These are phyloP conservation scores for Drosophila falleni DNA, from an alignment of 2,888 invertebrate species.

Conservation along the genomic window DNA sequence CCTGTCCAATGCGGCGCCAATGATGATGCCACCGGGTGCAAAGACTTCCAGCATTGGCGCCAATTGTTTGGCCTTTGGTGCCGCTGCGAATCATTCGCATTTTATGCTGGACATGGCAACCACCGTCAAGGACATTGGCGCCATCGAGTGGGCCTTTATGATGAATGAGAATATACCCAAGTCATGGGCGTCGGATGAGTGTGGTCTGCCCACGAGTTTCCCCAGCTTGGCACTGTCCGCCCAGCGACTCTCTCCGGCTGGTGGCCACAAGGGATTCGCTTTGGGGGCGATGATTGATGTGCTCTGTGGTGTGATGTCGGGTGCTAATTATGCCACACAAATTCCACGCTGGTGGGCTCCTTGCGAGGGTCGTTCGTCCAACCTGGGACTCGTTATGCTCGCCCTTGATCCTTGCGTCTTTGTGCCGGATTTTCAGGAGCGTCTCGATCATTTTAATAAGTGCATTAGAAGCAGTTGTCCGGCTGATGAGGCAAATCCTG, in stretches of 20 bases:
- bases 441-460: conserved; percentile 54
- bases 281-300: conserved; percentile 58
- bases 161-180: conserved; percentile 47
- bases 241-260: conserved; percentile 50
- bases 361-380: conserved; percentile 3
- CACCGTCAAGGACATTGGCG: conserved; percentile 48
- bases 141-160: conserved; percentile 51
- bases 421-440: conserved; percentile 46
- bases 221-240: conserved; percentile 41
- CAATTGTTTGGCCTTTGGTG: conserved; percentile 62
- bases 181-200: conserved; percentile 50
- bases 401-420: conserved; percentile 61
- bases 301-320: conserved; percentile 59
- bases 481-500: conserved; percentile 3
- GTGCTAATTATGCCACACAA: conserved; percentile 50
- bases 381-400: conserved; percentile 53
- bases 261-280: conserved; percentile 51
- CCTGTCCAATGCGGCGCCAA: conserved; percentile 50
- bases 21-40: conserved; percentile 44
- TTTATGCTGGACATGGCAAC: conserved; percentile 59
- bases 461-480: conserved; percentile 32
- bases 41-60: conserved; percentile 42
- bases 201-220: conserved; percentile 50
- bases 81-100: conserved; percentile 34
- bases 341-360: conserved; percentile 35